Evolutionary conservation across 2,888 invertebrate species (phyloP), one percentile per base, ranked within the genome.

Genomic region (Scrobipalpa atriplicella): DNA sequence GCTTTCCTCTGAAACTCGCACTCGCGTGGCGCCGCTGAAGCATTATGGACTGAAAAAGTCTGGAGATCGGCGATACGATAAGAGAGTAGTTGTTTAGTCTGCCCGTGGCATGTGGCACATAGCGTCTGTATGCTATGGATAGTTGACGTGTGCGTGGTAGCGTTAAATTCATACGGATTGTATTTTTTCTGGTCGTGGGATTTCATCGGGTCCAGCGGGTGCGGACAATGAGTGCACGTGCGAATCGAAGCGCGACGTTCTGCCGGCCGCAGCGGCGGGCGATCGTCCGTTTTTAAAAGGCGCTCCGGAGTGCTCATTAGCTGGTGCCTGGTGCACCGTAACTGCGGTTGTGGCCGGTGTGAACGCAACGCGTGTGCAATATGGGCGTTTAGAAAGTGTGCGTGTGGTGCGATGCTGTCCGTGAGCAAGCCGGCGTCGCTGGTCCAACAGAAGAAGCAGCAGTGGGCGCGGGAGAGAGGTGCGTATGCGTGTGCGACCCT

Each of bases 391-490:
- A 89, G 91, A 91, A 90, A 91, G 90, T 90, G 90, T 90, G 90
- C 84, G 66, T 81, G 83, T 75, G 72, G 86, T 88, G 91, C 89
- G 86, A 92, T 92, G 92, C 86, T 92, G 89, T 87, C 92, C 74
- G 90, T 92, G 83, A 86, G 88, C 84, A 91, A 91, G 83, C 88
- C 88, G 77, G 85, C 88, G 77, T 95, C 97, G 72, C 92, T 97
- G 83, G 94, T 98, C 79, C 97, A 98, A 93, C 95, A 96, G 90
- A 98, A 98, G 90, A 96, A 96, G 86, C 94, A 96, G 81, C 98
- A 98, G 94, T 98, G 98, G 98, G 98, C 97, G 76, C 95, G 94
- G 87, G 98, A 98, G 93, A 95, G 95, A 95, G 98, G 98, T 98
- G 93, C 82, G 91, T 89, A 86, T 69, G 52, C 21, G 13, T 6